Evolutionary conservation across 2,113 vertebrate species (phyloP), one percentile per base, ranked within the genome.

Genomic region (Tylochromis polylepis): DNA sequence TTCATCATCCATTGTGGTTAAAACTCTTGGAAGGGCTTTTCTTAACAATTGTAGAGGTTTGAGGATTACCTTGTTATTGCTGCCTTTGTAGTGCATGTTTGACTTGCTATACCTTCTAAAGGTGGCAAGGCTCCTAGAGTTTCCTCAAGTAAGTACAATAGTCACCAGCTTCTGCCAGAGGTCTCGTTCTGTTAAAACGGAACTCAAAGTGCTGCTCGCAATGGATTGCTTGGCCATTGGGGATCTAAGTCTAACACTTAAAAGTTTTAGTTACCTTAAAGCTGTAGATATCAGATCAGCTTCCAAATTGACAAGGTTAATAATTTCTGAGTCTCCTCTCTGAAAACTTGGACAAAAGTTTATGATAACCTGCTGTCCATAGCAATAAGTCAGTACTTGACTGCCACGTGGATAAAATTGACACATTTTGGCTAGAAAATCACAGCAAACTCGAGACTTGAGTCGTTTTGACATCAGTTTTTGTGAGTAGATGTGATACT

Each of bases 1-100:
- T 88, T 75, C 59, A 56, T 79, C 36, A n/a, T 77, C 77, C 77
- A 83, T 60, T 87, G 84, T 88, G 90, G 93, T 87, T 90, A 82
- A 67, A 18, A 78, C 85, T 51, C 60, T 24, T 88, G 60, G 88
- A 84, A 82, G 20, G 56, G 36, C 20, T 34, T 91, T 84, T 88
- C 24, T 83, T 57, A 81, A 84, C 88, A 86, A 88, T 85, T 62
- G 75, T 24, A 70, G 82, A 57, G 65, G 72, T 81, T 65, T 56
- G 2, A 83, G 22, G 65, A 85, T 77, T 81, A 90, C 57, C 78
- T 86, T 20, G 70, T 81, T 77, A 80, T 27, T 79, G 65, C 22
- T 65, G 58, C 14, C 55, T 62, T 10, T 58, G 49, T 62, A 53
- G 81, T 77, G 62, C 11, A 84, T 46, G 65, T 86, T 80, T 67